Percentiles rank a stretch among this genome's conserved stretches.
Conservation (phyloP, 1,140 invertebrate species). For the Eurytemora carolleeae region DNA sequence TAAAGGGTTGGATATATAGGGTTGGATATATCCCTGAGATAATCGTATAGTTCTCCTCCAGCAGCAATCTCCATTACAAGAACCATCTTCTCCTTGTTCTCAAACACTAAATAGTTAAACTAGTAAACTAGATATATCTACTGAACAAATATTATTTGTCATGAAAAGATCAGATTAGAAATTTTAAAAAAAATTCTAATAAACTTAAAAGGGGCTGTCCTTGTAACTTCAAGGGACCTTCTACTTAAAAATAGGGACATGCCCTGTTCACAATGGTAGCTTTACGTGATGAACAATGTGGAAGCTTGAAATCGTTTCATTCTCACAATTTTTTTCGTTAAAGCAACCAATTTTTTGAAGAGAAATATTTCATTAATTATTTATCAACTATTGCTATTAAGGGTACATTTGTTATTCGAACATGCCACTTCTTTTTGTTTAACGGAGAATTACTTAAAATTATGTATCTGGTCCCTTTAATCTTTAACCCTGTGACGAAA, state of each 20-base stretch:
- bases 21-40: conserved; percentile 43
- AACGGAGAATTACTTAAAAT: too few species aligned
- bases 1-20: too few species aligned
- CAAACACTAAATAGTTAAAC: conserved; percentile 62
- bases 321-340: too few species aligned
- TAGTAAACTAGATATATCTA: background rate
- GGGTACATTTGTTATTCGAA: too few species aligned
- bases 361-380: too few species aligned
- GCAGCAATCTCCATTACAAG: conserved; percentile 98
- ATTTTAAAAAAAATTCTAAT: background rate
- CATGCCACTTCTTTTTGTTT: too few species aligned
- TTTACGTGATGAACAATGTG: too few species aligned
- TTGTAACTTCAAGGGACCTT: background rate
- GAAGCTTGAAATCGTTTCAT: too few species aligned
- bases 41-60: conserved; percentile 95
- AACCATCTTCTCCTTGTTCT: conserved; percentile 96
- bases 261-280: background rate
- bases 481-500: too few species aligned
- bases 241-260: conserved; percentile 1
- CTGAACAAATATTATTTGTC: background rate
- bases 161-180: conserved; percentile 1
- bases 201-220: background rate
- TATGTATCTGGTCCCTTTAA: too few species aligned
- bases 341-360: too few species aligned
- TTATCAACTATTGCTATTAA: too few species aligned